Evolutionary conservation across 1,140 invertebrate genomes (phyloP), one percentile per base, ranked within the genome.

Genomic region (Calephelis nemesis): DNA sequence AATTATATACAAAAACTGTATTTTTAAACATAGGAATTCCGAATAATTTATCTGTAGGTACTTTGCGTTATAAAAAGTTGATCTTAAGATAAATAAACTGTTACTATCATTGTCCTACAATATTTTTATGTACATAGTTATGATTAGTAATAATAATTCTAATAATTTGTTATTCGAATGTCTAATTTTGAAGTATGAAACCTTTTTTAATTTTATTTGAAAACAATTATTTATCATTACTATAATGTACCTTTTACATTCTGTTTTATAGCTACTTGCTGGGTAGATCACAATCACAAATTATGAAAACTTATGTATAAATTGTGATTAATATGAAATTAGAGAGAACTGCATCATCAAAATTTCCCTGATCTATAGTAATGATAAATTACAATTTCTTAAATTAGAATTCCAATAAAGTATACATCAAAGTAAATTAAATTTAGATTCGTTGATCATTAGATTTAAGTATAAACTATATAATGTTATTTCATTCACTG

Each of bases 261-360:
- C 30, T 30, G 30, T 30, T 30, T 30, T 30, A 0, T 0, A 30
- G 1, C 30, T 30, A 30, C 30, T 2, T 30, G 30, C 30, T 30
- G 30, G 4, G 30, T 30, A 30, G 30, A 30, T 30, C 4, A 30
- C 30, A 30, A 30, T 30, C 30, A 4, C 30, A 30, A 30, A 30
- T 30, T 30, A 3, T 30, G 30, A 1, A 30, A 2, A 30, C 30
- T 2, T 30, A 30, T 4, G 30, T 30, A 30, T 30, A 30, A 30
- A 30, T 30, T 13, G 8, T n/a, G 13, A 54, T 54, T 13, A 12
- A 54, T 19, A 54, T 54, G 8, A 54, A 54, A 13, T 54, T 19
- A 54, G n/a, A 54, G 50, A 13, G 19, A 54, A 54, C 19, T 67
- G 39, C 49, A 70, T 65, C 62, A 58, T 48, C 68, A 71, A 30